A percentile compares a stretch with the other conserved stretches of the same genome.
These are phyloP conservation scores for Linnaemya vulpina DNA, from an alignment of 2,888 invertebrate genomes.

Conservation along the genomic window DNA sequence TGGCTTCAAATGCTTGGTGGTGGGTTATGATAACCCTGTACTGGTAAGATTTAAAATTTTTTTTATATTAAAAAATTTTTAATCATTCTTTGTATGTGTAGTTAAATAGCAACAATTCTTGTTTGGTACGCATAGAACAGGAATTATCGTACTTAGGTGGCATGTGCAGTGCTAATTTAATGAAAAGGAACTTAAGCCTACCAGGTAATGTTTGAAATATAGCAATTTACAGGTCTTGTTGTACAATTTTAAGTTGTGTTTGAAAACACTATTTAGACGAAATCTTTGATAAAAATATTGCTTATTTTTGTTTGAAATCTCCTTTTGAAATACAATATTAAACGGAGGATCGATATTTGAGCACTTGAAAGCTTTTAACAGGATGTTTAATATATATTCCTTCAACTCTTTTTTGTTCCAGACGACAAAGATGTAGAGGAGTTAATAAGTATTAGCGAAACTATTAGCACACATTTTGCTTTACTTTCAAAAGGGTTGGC, in stretches of 20 bases:
- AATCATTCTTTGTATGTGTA: conserved; percentile 64
- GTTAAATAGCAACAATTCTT: conserved; percentile 81
- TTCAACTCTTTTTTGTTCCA: conserved; percentile 75
- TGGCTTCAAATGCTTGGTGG: conserved; percentile 90
- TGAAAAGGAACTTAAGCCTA: conserved; percentile 90
- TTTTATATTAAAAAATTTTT: not conserved
- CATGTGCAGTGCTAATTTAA: conserved; percentile 94
- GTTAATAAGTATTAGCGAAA: conserved; percentile 88
- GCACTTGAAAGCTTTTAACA: not conserved
- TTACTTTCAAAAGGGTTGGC: conserved; percentile 95
- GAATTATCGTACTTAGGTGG: conserved; percentile 95
- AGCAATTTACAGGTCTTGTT: too few species aligned
- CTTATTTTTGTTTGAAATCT: too few species aligned
- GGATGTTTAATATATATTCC: not conserved
- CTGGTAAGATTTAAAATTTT: conserved; percentile 79
- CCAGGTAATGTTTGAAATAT: conserved; percentile 82
- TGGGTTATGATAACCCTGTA: conserved; percentile 91
- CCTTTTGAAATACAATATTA: too few species aligned
- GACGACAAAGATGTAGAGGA: conserved; percentile 89
- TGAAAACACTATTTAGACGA: too few species aligned
- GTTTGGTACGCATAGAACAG: conserved; percentile 89
- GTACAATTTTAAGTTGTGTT: too few species aligned
- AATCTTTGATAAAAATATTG: too few species aligned
- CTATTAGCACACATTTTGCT: conserved; percentile 84
- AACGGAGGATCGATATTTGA: too few species aligned